Evolutionary conservation across 2,888 invertebrate genomes (phyloP).

Genomic region (Pyrrhia umbra): DNA sequence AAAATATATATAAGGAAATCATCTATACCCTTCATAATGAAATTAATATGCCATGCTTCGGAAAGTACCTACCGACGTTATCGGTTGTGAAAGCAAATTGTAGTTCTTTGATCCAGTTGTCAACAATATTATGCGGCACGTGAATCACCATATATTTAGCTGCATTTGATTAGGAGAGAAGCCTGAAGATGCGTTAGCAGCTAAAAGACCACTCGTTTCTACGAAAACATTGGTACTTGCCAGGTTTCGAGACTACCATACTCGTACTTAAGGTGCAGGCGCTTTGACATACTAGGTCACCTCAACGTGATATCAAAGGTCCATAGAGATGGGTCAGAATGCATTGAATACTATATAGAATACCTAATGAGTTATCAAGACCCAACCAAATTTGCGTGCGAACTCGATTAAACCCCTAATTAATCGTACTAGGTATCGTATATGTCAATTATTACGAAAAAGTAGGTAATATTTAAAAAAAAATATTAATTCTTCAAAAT

Average conservation of each 20-base stretch:
- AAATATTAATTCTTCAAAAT: conserved; percentile 8
- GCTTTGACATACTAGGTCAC: no score
- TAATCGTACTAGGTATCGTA: no score
- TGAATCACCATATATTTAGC: not conserved
- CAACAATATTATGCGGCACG: not conserved
- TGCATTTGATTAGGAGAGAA: not conserved
- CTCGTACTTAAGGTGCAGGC: no score
- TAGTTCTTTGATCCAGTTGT: not conserved
- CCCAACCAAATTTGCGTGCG: not conserved
- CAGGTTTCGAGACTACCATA: no score
- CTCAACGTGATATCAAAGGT: no score
- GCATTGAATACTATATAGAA: no score
- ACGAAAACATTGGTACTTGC: no score
- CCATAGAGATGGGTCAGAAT: no score
- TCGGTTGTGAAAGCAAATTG: not conserved
- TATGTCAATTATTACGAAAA: not conserved
- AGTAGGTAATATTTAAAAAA: not conserved
- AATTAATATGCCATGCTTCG: no score
- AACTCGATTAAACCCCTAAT: not conserved
- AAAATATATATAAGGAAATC: not conserved
- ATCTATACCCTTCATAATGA: not conserved
- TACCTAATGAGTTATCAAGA: no score
- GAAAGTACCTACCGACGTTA: not conserved
- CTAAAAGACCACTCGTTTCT: no score
- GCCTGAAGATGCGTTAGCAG: no score